A percentile compares a stretch with the other conserved stretches of the same genome.
These are phyloP conservation scores for Todiramphus chloris DNA, from an alignment of 2,113 vertebrate genomes.

Conservation along the genomic window DNA sequence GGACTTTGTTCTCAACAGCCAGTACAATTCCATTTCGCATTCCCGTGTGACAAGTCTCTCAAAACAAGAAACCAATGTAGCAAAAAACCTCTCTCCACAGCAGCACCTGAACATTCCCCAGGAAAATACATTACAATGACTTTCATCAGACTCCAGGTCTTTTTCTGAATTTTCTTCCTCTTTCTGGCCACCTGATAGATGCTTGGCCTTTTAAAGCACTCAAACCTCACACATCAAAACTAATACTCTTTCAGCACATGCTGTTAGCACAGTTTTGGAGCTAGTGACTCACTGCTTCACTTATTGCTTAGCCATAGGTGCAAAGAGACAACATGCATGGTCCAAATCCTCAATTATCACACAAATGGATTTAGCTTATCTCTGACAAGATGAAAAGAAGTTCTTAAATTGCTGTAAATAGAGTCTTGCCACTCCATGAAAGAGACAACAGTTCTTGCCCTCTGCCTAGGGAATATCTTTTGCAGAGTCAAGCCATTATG, in stretches of 20 bases:
- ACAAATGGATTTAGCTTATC: neutral
- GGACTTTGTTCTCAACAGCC: neutral
- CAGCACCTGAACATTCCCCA: neutral
- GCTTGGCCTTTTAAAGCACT: neutral
- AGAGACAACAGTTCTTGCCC: accelerated
- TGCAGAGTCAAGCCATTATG: neutral
- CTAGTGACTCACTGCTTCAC: neutral
- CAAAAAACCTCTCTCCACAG: neutral
- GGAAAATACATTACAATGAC: neutral
- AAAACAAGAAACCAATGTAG: neutral
- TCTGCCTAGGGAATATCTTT: neutral
- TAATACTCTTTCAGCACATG: neutral
- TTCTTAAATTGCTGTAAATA: neutral
- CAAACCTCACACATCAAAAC: neutral
- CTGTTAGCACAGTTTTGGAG: neutral
- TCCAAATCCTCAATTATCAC: neutral
- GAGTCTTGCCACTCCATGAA: neutral
- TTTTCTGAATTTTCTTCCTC: neutral
- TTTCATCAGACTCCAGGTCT: neutral
- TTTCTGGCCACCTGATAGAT: neutral
- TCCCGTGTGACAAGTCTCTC: neutral
- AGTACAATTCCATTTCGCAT: neutral
- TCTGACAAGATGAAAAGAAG: neutral
- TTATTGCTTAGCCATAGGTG: neutral
- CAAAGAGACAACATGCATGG: accelerated